A percentile compares a stretch with the other conserved stretches of the same genome.
These are phyloP conservation scores for Thelaira solivaga DNA, from an alignment of 2,888 invertebrate genomes.

Conservation along the genomic window DNA sequence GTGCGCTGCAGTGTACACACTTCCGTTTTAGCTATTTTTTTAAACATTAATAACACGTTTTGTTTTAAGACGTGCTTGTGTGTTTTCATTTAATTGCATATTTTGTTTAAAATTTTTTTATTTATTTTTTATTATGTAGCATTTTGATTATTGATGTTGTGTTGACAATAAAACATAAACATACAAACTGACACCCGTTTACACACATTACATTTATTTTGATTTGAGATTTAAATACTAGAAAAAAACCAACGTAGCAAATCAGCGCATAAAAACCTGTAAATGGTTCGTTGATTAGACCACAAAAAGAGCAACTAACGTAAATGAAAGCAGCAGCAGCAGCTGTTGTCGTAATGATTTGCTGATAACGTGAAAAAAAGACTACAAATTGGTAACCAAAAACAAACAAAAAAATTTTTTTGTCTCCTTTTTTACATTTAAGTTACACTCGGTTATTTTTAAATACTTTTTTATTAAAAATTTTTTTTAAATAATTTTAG, in stretches of 20 bases:
- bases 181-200: too few relatives aligned
- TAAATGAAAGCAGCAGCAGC: slow-evolving; percentile 18
- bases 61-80: slow-evolving; percentile 58
- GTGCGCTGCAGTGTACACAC: slow-evolving; percentile 16
- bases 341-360: slow-evolving; percentile 48
- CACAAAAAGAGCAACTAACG: slow-evolving; percentile 26
- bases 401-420: too few relatives aligned
- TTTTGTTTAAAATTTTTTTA: slow-evolving; percentile 9
- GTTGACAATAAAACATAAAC: too few relatives aligned
- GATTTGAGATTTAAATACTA: slow-evolving; percentile 39
- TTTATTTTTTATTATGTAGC: background rate
- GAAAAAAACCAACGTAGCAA: background rate
- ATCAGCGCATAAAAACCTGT: slow-evolving; percentile 16
- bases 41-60: slow-evolving; percentile 59
- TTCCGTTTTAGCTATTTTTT: slow-evolving; percentile 41
- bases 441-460: too few relatives aligned
- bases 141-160: slow-evolving; percentile 27
- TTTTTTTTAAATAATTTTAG: too few relatives aligned
- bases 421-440: too few relatives aligned
- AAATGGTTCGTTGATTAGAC: slow-evolving; percentile 50
- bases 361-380: slow-evolving; percentile 3
- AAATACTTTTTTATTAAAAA: too few relatives aligned
- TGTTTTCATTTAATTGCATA: slow-evolving; percentile 53
- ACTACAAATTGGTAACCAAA: background rate
- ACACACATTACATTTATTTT: slow-evolving; percentile 38